Conservation (phyloP, 2,888 invertebrate species). For the Andrena flavipes region DNA sequence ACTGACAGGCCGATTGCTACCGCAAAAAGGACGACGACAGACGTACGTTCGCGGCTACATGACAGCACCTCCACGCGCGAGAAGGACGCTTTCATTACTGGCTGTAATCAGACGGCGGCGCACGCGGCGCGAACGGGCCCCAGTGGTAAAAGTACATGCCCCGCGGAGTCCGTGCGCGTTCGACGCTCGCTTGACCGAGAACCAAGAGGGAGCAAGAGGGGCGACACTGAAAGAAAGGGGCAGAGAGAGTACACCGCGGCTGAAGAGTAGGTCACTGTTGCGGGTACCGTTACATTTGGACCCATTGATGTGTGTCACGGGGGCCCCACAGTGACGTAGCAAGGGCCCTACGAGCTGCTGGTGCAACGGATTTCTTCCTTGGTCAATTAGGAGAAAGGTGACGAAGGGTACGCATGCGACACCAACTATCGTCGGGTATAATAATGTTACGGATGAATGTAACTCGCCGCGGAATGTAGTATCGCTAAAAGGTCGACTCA, state of each 20-base stretch:
- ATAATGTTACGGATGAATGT: slow-evolving; percentile 9
- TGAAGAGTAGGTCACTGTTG: slow-evolving; percentile 81
- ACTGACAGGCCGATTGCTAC: slow-evolving; percentile 51
- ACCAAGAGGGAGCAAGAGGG: slow-evolving; percentile 59
- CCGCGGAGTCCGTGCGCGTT: slow-evolving; percentile 14
- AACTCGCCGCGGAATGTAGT: not conserved
- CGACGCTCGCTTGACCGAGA: slow-evolving; percentile 63
- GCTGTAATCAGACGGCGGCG: slow-evolving; percentile 77
- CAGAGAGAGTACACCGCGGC: slow-evolving; percentile 59
- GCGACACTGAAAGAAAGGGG: slow-evolving; percentile 57
- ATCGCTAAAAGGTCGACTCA: not conserved
- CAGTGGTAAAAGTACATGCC: slow-evolving; percentile 76
- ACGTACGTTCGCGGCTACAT: slow-evolving; percentile 72
- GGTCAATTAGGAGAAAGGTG: slow-evolving; percentile 51
- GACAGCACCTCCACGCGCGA: slow-evolving; percentile 80
- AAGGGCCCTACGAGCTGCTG: slow-evolving; percentile 24
- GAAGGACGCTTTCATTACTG: slow-evolving; percentile 82
- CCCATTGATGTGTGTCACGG: slow-evolving; percentile 84
- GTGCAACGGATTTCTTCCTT: slow-evolving; percentile 34
- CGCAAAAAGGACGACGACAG: slow-evolving; percentile 38
- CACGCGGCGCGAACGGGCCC: slow-evolving; percentile 69
- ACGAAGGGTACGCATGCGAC: not conserved
- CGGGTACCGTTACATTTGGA: slow-evolving; percentile 81
- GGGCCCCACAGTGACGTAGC: slow-evolving; percentile 76
- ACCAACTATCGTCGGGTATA: not conserved